These are phyloP conservation scores for Cebidichthys violaceus DNA, from an alignment of 2,113 vertebrate genomes.

Conservation along the genomic window DNA sequence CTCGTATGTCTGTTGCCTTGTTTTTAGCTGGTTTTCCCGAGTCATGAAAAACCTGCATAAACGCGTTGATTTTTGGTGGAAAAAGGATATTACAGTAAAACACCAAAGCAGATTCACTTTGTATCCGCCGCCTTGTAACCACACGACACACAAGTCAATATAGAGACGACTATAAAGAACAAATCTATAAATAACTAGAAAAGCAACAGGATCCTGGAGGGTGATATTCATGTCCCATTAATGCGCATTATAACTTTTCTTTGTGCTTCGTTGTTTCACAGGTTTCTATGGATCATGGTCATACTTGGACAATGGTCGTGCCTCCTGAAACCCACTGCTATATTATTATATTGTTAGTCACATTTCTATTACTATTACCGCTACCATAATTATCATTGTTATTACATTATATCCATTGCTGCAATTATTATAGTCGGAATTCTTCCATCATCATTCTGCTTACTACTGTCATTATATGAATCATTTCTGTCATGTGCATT, in stretches of 20 bases:
- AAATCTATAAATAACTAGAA: conserved; percentile 12
- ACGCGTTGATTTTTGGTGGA: too few species aligned
- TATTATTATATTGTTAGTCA: too few species aligned
- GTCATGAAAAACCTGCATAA: background rate
- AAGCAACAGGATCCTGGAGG: background rate
- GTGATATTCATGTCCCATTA: background rate
- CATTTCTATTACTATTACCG: background rate
- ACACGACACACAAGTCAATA: conserved; percentile 7
- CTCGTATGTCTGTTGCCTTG: background rate
- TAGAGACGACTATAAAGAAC: background rate
- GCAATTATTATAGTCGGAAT: background rate
- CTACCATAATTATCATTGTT: background rate
- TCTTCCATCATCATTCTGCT: background rate
- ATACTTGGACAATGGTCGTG: background rate
- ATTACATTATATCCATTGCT: background rate
- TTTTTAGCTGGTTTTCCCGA: background rate
- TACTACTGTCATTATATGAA: background rate
- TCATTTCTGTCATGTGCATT: background rate
- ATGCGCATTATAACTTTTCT: background rate
- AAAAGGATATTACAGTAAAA: conserved; percentile 1
- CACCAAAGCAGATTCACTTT: background rate
- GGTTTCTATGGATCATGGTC: background rate
- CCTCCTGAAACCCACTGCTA: background rate
- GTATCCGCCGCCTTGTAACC: background rate
- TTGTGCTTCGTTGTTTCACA: background rate